Evolutionary conservation across 2,888 invertebrate species (phyloP).

Genomic region (Horisme vitalbata): DNA sequence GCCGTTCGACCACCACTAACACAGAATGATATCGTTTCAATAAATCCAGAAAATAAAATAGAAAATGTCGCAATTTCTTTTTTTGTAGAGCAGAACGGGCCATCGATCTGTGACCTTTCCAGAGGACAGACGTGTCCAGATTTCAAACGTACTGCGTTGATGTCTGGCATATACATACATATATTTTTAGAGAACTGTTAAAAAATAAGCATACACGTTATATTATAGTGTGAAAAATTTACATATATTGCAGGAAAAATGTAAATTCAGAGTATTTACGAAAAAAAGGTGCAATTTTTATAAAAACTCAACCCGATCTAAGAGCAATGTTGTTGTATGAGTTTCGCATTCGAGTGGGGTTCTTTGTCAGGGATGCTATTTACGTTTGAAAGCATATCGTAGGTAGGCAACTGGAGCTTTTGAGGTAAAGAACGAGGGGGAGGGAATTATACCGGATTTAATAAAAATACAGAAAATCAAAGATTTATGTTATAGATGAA

Average conservation of each 20-base stretch:
- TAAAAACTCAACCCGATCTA: slow-evolving; percentile 4
- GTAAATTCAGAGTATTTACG: too few species aligned
- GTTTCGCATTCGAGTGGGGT: slow-evolving; percentile 24
- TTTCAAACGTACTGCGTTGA: slow-evolving; percentile 29
- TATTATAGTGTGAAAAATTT: not conserved
- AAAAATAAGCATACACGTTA: slow-evolving; percentile 1
- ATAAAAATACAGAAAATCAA: not conserved
- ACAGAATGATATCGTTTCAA: slow-evolving; percentile 3
- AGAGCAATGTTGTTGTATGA: slow-evolving; percentile 13
- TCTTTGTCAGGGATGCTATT: slow-evolving; percentile 22
- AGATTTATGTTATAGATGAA: too few species aligned
- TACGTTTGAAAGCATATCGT: slow-evolving; percentile 21
- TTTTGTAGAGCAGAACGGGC: slow-evolving; percentile 38
- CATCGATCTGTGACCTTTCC: slow-evolving; percentile 42
- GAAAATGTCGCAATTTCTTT: slow-evolving; percentile 20
- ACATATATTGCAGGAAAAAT: not conserved
- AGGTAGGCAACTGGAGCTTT: slow-evolving; percentile 3
- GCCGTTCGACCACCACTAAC: slow-evolving; percentile 8
- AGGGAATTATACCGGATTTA: too few species aligned
- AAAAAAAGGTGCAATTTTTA: not conserved
- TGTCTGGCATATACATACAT: slow-evolving; percentile 4
- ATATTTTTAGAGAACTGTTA: slow-evolving; percentile 4
- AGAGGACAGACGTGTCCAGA: slow-evolving; percentile 49
- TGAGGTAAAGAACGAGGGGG: not conserved
- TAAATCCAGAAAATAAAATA: slow-evolving; percentile 18